A percentile compares a stretch with the other conserved stretches of the same genome.
Evolutionary conservation across 2,797 vertebrate species (phyloP).

Genomic region (Danio tinwini): DNA sequence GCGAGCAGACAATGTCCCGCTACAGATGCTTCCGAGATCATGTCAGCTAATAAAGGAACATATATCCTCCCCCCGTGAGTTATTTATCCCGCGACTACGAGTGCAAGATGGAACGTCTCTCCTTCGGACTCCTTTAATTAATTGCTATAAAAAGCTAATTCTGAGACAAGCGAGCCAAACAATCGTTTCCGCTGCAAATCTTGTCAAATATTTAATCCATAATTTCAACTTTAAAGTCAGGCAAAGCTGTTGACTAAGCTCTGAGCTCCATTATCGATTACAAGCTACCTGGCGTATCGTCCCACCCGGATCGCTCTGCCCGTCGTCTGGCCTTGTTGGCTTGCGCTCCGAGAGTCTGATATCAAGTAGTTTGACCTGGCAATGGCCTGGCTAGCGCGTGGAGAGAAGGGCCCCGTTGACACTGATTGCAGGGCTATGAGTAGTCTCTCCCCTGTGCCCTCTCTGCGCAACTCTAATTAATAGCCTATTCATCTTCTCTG

Average conservation of each 20-base stretch:
- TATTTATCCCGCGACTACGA: constrained; percentile 84
- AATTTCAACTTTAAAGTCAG: constrained; percentile 81
- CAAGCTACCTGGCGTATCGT: constrained; percentile 10
- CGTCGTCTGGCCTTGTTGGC: constrained; percentile 29
- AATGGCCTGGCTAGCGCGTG: constrained; percentile 76
- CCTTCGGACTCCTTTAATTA: constrained; percentile 84
- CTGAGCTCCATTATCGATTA: constrained; percentile 17
- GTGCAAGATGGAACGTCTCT: constrained; percentile 85
- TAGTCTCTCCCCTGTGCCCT: constrained; percentile 87
- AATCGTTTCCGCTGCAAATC: constrained; percentile 83
- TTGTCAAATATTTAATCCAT: constrained; percentile 83
- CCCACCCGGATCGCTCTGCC: neutral
- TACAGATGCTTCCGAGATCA: constrained; percentile 82
- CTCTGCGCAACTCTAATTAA: constrained; percentile 88
- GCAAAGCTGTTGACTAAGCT: constrained; percentile 75
- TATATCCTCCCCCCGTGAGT: constrained; percentile 82
- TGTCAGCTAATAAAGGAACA: constrained; percentile 85
- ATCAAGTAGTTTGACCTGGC: constrained; percentile 74
- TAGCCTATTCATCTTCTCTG: constrained; percentile 89
- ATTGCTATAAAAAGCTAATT: constrained; percentile 88
- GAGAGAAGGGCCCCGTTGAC: constrained; percentile 80
- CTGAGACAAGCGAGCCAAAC: constrained; percentile 80
- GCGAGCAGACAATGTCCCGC: constrained; percentile 67
- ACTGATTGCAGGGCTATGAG: constrained; percentile 85
- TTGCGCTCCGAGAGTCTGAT: constrained; percentile 44